These are phyloP conservation scores for Lasioglossum calceatum DNA, from an alignment of 2,888 invertebrate species.

Conservation along the genomic window DNA sequence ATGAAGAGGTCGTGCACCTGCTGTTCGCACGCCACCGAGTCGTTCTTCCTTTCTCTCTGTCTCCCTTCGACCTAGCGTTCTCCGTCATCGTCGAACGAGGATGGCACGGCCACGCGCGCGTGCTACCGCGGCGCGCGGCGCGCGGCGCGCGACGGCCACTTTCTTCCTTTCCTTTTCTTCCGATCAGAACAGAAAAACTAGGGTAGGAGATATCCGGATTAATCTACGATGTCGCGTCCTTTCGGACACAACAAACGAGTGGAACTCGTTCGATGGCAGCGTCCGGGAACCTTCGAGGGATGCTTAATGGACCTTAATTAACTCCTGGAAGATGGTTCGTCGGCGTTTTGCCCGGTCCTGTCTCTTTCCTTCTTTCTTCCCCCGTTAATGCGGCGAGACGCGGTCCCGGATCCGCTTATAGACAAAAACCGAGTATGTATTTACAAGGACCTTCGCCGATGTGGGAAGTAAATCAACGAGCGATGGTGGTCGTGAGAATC, in stretches of 20 bases:
- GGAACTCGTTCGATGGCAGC: constrained; percentile 23
- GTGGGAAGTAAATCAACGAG: not conserved
- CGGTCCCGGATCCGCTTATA: not conserved
- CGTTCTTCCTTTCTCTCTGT: constrained; percentile 48
- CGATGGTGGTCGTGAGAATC: not conserved
- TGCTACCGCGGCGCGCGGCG: constrained; percentile 46
- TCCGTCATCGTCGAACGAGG: not conserved
- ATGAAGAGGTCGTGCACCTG: constrained; percentile 81
- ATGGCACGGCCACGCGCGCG: constrained; percentile 45
- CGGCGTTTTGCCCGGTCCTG: constrained; percentile 12
- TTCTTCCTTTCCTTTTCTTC: constrained; percentile 38
- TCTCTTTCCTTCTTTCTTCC: constrained; percentile 5
- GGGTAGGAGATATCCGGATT: constrained; percentile 59
- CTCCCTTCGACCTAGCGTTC: constrained; percentile 23
- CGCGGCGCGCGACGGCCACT: constrained; percentile 17
- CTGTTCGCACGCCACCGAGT: constrained; percentile 78
- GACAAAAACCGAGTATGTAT: not conserved
- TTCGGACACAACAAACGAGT: constrained; percentile 48
- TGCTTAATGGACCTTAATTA: constrained; percentile 54
- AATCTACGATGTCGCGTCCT: constrained; percentile 73
- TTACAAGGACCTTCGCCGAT: not conserved
- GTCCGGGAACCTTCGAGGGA: constrained; percentile 27
- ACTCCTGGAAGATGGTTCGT: constrained; percentile 38
- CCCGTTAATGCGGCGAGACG: not conserved
- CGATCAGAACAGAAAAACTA: constrained; percentile 14